Base-by-base conservation (phyloP, 1,140 invertebrate genomes). In the Cyphomyrmex costatus region DNA sequence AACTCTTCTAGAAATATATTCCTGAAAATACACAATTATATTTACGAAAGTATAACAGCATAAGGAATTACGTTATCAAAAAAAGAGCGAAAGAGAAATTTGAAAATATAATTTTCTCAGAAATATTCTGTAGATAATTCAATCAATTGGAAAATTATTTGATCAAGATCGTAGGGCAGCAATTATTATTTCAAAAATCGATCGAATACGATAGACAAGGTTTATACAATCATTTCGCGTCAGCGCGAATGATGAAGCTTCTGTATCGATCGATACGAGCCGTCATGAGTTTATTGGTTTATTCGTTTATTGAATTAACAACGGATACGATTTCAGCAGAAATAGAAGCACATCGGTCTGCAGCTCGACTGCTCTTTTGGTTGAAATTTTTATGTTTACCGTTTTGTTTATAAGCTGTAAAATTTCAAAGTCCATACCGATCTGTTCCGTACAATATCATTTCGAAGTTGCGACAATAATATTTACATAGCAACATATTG, bases 261-360 rank as follows among this genome's bases (percentile, higher is more conserved):
- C 14, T 21, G 36, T 49, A 66, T 79, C 49, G 63, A 79, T 70
- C 76, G 33, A 24, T 49, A 80, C 60, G 30, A 61, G 12, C 61
- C 24, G 60, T 46, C 53, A 70, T 53, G 76, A 49, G 36, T 74
- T 78, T 66, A 68, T 49, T 49, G 27, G 73, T 56, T 80, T 66
- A 68, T 49, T 63, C 27, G 73, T 56, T 80, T 85, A 80, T 85
- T 24, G 42, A 86, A 79, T 86, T 86, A 86, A 33, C 49, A 60
- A 24, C 12, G 61, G 21, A 56, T 53, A 74, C 46, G 14, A 33
- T 60, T 68, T 83, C 53, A 36, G 5, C 14, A 24, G 66, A 60
- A 60, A 46, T 30, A 19, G 66, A 60, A 27, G 36, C 68, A 8
- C 21, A 36, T 74, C 51, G 2, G 27, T 82, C 51, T 27, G 8